Conservation (phyloP, 2,797 vertebrate genomes). For the Enteromius trimaculatus region DNA sequence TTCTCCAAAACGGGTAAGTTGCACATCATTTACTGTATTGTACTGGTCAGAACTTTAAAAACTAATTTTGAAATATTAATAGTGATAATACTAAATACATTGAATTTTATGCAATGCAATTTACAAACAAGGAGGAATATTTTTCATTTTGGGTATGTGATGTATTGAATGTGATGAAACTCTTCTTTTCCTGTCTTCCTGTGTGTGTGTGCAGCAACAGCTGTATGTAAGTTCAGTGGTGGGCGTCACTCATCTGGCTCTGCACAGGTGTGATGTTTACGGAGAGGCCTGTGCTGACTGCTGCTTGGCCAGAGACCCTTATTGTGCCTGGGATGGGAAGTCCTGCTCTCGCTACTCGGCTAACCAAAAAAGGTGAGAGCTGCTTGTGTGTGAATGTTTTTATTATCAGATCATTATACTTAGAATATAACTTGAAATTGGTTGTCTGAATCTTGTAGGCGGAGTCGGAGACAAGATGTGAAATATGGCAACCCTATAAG, state of each 20-base stretch:
- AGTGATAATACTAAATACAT: background rate
- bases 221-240: slow-evolving; percentile 91
- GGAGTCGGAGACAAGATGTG: slow-evolving; percentile 94
- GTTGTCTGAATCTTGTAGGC: slow-evolving; percentile 75
- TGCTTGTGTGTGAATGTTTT: slow-evolving; percentile 3
- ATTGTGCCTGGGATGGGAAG: slow-evolving; percentile 98
- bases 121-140: background rate
- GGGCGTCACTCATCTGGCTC: slow-evolving; percentile 94
- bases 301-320: slow-evolving; percentile 95
- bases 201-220: slow-evolving; percentile 88
- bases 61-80: background rate
- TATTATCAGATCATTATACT: background rate
- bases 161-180: background rate
- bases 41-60: slow-evolving; percentile 1
- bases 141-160: background rate
- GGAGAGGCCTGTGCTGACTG: slow-evolving; percentile 96
- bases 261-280: slow-evolving; percentile 94
- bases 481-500: slow-evolving; percentile 97
- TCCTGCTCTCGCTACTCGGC: slow-evolving; percentile 95
- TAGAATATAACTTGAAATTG: slow-evolving; percentile 29
- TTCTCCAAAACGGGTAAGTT: slow-evolving; percentile 94
- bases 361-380: slow-evolving; percentile 91
- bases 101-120: background rate
- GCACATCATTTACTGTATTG: background rate
- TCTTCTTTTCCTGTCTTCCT: slow-evolving; percentile 13